Evolutionary conservation across 2,797 vertebrate genomes (phyloP).

Genomic region (Micropoecilia bifurca): DNA sequence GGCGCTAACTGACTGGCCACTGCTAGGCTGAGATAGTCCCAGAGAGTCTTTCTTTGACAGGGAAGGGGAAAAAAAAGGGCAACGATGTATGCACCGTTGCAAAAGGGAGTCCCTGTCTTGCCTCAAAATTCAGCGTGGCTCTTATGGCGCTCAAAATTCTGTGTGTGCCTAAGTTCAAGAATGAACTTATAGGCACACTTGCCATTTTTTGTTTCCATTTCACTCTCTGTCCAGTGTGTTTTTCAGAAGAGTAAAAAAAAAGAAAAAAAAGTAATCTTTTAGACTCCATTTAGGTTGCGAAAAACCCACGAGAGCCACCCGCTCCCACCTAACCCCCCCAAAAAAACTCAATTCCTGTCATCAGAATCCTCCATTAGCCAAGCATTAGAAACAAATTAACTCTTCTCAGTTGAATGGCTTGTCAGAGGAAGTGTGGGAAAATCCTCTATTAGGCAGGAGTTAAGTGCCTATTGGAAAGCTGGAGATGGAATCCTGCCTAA

Average conservation of each 20-base stretch:
- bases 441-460: slow-evolving; percentile 83
- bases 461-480: slow-evolving; percentile 83
- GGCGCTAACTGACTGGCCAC: slow-evolving; percentile 74
- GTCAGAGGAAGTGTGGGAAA: slow-evolving; percentile 84
- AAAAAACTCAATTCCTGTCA: slow-evolving; percentile 70
- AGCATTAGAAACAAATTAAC: slow-evolving; percentile 85
- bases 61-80: slow-evolving; percentile 27
- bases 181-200: slow-evolving; percentile 33
- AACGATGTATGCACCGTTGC: slow-evolving; percentile 52
- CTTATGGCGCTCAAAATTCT: slow-evolving; percentile 31
- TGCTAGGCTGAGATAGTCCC: slow-evolving; percentile 79
- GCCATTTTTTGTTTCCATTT: slow-evolving; percentile 44
- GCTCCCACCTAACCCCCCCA: slow-evolving; percentile 2
- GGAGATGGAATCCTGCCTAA: slow-evolving; percentile 82
- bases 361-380: slow-evolving; percentile 81
- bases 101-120: slow-evolving; percentile 35
- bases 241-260: slow-evolving; percentile 25
- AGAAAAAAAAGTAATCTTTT: slow-evolving; percentile 43
- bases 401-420: slow-evolving; percentile 81
- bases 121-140: slow-evolving; percentile 30
- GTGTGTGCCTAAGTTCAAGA: too few relatives aligned
- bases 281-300: slow-evolving; percentile 57
- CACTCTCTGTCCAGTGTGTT: slow-evolving; percentile 13
- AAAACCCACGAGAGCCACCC: slow-evolving; percentile 66
- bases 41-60: slow-evolving; percentile 62